Base-by-base conservation (phyloP, 2,888 invertebrate species). In the Nemapogon koenigi region DNA sequence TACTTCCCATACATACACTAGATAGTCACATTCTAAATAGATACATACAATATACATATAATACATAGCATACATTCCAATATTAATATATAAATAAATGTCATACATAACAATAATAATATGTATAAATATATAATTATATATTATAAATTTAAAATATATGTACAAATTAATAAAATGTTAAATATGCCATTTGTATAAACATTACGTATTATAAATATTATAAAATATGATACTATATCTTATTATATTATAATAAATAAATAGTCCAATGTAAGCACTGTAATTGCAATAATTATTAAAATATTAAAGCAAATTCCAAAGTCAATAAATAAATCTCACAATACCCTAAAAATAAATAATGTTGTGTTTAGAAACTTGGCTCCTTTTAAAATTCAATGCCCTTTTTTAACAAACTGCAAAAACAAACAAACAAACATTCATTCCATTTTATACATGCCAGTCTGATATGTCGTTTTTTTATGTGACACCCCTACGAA, bases 251-350 rank as follows among this genome's bases (percentile, higher is more conserved):
- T 41, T 30, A 42, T 29, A 39, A 35, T 30, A 40, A 35, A 38
- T 38, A 45, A 46, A 49, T 43, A 42, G 42, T 39, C 41, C 41
- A 45, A 14, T 28, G 45, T 44, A 48, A 49, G 45, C 47, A 45
- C 48, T 27, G 41, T 37, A 27, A 40, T 39, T 37, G 35, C 46
- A 45, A 48, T 38, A 41, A 41, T 44, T 46, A 41, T 45, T 36
- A 46, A 37, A 46, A 27, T 45, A 52, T 71, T 72, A 75, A 75
- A 76, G 75, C 75, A 62, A 59, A 54, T 16, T 50, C 37, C 35
- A 38, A 38, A 41, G 35, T 16, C 10, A 41, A 35, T 33, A 41
- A 37, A 40, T 31, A 35, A 18, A n/a, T n/a, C n/a, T n/a, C n/a
- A n/a, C n/a, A n/a, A n/a, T n/a, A n/a, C n/a, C n/a, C n/a, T n/a